Evolutionary conservation across 2,113 vertebrate genomes (phyloP).

Genomic region (Prunella himalayana): DNA sequence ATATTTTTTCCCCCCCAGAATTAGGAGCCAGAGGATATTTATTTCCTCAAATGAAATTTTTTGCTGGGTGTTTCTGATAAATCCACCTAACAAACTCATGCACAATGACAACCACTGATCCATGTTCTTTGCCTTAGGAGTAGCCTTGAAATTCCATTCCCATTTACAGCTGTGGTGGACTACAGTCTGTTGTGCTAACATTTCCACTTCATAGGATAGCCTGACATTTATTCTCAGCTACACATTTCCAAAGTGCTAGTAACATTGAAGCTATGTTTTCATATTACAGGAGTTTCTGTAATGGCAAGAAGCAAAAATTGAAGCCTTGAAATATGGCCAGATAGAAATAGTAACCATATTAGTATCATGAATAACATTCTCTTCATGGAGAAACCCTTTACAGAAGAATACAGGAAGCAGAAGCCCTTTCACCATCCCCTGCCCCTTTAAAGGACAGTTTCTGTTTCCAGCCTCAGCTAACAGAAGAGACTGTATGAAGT

Average conservation of each 20-base stretch:
- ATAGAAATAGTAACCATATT: neutral
- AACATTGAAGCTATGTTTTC: neutral
- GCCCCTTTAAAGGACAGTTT: neutral
- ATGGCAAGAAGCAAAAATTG: neutral
- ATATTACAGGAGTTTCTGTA: neutral
- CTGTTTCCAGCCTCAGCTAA: neutral
- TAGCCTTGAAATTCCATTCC: neutral
- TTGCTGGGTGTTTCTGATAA: neutral
- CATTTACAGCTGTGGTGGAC: neutral
- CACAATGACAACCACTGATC: neutral
- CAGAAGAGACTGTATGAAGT: neutral
- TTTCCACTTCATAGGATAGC: neutral
- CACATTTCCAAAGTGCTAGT: neutral
- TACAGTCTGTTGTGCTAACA: neutral
- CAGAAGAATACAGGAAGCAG: neutral
- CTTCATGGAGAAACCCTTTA: neutral
- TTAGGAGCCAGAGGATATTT: neutral
- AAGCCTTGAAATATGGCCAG: neutral
- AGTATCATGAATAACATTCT: neutral
- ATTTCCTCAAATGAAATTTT: neutral
- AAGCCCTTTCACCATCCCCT: fast-evolving
- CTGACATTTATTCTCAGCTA: neutral
- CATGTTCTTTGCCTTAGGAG: neutral
- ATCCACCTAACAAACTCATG: neutral
- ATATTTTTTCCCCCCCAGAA: neutral